These are phyloP conservation scores for Aegithalos caudatus DNA, from an alignment of 2,113 vertebrate species.

Conservation along the genomic window DNA sequence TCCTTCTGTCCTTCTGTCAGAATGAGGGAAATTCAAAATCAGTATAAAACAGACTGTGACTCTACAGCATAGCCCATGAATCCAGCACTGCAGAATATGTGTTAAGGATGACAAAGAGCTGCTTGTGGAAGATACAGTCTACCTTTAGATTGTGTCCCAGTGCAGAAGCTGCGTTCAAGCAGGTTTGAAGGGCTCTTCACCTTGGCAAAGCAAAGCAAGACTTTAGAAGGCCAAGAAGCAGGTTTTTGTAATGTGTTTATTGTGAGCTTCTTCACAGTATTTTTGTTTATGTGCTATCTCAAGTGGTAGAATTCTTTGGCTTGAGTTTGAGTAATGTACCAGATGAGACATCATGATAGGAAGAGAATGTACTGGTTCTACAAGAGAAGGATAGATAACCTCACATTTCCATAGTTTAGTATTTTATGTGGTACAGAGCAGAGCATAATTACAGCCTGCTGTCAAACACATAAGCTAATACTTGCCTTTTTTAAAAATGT, in stretches of 20 bases:
- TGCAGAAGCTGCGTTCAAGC: neutral
- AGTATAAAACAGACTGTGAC: neutral
- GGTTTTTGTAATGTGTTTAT: neutral
- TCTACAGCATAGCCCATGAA: neutral
- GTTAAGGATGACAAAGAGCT: neutral
- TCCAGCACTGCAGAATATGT: neutral
- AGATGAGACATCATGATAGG: conserved; percentile 17
- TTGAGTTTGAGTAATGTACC: neutral
- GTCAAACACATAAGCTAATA: conserved; percentile 5
- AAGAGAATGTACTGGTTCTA: conserved; percentile 33
- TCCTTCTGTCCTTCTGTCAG: neutral
- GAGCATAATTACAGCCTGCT: conserved; percentile 22
- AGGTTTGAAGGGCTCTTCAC: neutral
- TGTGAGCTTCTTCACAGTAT: neutral
- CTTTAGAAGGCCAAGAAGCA: neutral
- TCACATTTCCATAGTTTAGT: neutral
- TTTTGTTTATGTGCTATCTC: neutral
- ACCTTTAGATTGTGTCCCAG: neutral
- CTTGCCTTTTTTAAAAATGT: neutral
- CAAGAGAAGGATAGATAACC: neutral
- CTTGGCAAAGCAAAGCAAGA: neutral
- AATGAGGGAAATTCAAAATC: neutral
- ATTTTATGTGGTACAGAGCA: neutral
- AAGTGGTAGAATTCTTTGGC: neutral
- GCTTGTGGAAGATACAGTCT: neutral